phyloP scores from a whole-genome alignment of 1,140 invertebrate genomes.

The Trinorchestia longiramus region DNA sequence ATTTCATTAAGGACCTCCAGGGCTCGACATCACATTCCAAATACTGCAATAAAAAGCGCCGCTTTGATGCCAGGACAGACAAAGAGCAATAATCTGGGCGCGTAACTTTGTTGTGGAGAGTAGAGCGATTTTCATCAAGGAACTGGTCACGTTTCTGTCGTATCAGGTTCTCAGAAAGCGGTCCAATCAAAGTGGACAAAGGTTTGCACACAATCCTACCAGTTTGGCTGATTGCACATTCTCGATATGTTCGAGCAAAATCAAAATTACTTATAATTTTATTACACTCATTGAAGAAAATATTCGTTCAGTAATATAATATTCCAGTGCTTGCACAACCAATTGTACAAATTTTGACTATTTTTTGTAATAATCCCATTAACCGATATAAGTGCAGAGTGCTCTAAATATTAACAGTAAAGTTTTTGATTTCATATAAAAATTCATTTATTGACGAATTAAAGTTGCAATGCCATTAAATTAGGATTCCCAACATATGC shows the following conservation, averaged over 20 bases:
- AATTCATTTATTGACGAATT: not conserved
- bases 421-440: not conserved
- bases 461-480: not conserved
- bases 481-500: no score
- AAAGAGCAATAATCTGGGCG: not conserved
- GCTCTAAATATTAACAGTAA: not conserved
- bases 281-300: not conserved
- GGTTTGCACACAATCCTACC: not conserved
- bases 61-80: not conserved
- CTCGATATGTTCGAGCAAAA: not conserved
- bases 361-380: not conserved
- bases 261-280: not conserved
- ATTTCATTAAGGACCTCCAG: not conserved
- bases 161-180: constrained; percentile 32
- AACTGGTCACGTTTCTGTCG: constrained; percentile 16
- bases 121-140: constrained; percentile 3
- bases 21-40: not conserved
- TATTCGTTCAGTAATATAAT: not conserved
- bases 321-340: not conserved
- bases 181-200: not conserved
- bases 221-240: not conserved
- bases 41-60: not conserved
- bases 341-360: not conserved
- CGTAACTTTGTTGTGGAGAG: constrained; percentile 11
- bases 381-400: not conserved